Percentiles rank a stretch among this genome's conserved stretches.
Conservation (phyloP, 2,113 vertebrate species). For the Colaptes auratus region DNA sequence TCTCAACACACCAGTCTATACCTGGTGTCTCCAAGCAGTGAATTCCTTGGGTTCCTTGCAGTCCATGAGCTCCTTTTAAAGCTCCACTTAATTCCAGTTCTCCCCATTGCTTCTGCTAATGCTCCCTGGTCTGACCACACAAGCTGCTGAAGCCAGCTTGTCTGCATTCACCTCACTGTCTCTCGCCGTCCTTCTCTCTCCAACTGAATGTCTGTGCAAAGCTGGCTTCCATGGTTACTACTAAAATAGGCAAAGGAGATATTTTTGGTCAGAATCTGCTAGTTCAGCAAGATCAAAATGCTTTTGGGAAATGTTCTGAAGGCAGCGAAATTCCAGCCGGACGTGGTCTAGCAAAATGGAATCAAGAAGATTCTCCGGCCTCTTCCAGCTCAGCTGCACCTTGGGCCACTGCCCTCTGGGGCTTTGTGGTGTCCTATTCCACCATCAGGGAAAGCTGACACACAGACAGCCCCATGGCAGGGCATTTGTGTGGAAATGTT, state of each 20-base stretch:
- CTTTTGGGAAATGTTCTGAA: constrained; percentile 40
- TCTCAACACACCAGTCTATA: background rate
- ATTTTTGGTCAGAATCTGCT: constrained; percentile 65
- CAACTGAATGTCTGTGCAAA: background rate
- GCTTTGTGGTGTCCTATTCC: background rate
- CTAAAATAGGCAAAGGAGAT: constrained; percentile 60
- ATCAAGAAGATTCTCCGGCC: background rate
- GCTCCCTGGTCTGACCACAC: background rate
- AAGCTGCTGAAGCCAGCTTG: background rate
- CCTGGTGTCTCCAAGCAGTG: background rate
- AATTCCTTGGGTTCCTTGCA: background rate
- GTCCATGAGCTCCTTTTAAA: background rate
- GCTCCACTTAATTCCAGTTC: background rate
- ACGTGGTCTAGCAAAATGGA: background rate
- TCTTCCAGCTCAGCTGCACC: background rate
- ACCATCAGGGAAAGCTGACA: background rate
- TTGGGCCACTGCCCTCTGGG: background rate
- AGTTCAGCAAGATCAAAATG: constrained; percentile 57
- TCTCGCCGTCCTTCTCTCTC: constrained; percentile 1
- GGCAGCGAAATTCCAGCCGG: constrained; percentile 6
- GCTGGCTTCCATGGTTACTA: constrained; percentile 68
- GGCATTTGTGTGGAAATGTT: background rate
- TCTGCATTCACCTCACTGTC: constrained; percentile 21
- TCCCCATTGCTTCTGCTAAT: background rate
- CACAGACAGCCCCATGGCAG: background rate